Evolutionary conservation across 2,888 invertebrate species (phyloP).

Genomic region (Steinernema carpocapsae): DNA sequence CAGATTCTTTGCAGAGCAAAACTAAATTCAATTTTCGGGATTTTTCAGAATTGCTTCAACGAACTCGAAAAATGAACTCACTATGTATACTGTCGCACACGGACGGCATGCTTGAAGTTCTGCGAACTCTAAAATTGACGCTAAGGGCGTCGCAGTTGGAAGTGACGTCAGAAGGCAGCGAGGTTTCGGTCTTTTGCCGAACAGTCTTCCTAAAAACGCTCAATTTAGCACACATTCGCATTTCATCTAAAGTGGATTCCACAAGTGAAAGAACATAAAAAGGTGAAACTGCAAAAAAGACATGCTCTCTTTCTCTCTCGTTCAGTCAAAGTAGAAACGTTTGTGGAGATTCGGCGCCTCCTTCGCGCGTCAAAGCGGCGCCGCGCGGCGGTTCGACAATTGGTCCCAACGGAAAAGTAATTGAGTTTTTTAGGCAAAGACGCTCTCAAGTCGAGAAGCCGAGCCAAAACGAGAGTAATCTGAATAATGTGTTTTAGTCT

Average conservation of each 20-base stretch:
- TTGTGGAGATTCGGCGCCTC: no score
- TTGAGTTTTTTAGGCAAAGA: slow-evolving; percentile 8
- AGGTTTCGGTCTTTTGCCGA: slow-evolving; percentile 62
- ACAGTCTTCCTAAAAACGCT: slow-evolving; percentile 59
- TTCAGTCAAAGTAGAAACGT: no score
- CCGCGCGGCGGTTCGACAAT: slow-evolving; percentile 15
- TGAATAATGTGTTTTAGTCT: neutral
- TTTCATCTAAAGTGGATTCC: no score
- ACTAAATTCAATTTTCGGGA: neutral
- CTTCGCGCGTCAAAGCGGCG: slow-evolving; percentile 9
- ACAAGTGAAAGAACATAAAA: no score
- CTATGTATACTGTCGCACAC: slow-evolving; percentile 54
- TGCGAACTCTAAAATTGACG: slow-evolving; percentile 44
- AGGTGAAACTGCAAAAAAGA: no score
- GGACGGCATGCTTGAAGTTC: slow-evolving; percentile 67
- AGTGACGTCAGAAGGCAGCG: slow-evolving; percentile 38
- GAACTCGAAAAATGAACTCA: no score
- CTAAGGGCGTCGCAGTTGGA: slow-evolving; percentile 22
- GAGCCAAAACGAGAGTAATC: neutral
- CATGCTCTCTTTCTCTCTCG: no score
- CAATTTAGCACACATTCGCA: no score
- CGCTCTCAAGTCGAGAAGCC: neutral
- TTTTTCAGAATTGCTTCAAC: neutral
- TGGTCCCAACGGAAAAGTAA: slow-evolving; percentile 25
- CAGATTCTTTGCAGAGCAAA: slow-evolving; percentile 32